A percentile compares a stretch with the other conserved stretches of the same genome.
phyloP scores from a whole-genome alignment of 2,113 vertebrate genomes.

The Gnathonemus echidnorhynchus region DNA sequence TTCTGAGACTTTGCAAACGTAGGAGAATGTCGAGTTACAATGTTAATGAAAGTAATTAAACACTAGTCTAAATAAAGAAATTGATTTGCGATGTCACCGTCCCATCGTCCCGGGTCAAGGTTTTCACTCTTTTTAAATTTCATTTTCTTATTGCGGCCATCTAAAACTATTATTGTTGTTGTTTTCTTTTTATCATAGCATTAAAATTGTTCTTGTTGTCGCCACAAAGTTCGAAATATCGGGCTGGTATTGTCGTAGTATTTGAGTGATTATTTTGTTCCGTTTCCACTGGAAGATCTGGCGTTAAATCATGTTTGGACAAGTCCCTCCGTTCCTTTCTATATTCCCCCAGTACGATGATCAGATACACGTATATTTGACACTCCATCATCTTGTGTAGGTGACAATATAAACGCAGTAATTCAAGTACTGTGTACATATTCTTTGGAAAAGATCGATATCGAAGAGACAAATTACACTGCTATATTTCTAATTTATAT shows the following conservation, averaged over 20 bases:
- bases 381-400: slow-evolving; percentile 4
- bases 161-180: neutral
- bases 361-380: neutral
- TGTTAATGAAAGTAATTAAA: neutral
- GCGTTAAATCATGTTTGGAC: neutral
- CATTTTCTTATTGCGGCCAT: neutral
- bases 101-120: neutral
- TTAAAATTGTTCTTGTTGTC: neutral
- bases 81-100: neutral
- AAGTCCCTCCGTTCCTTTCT: neutral
- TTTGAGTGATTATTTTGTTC: neutral
- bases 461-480: neutral
- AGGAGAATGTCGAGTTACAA: neutral
- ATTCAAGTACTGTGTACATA: neutral
- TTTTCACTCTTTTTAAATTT: neutral
- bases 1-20: neutral
- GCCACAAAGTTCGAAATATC: neutral
- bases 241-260: neutral
- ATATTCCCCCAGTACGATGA: neutral
- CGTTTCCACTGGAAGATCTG: neutral
- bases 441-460: neutral
- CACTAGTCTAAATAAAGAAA: neutral
- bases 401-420: neutral
- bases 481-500: neutral
- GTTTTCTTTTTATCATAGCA: neutral